Conservation (phyloP, 2,888 invertebrate genomes). For the Cryptophagus acutangulus region DNA sequence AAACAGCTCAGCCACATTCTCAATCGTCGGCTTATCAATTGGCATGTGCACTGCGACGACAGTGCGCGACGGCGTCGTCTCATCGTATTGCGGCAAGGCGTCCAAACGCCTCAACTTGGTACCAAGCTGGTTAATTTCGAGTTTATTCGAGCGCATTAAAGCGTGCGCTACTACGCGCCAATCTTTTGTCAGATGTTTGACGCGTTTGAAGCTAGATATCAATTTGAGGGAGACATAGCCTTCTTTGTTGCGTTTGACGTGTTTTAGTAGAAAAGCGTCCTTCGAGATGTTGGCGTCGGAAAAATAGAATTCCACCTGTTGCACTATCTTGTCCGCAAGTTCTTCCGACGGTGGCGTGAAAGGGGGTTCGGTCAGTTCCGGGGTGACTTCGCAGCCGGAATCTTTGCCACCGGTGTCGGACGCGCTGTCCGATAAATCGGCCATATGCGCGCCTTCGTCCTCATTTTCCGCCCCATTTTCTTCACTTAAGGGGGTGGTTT, state of each 20-base stretch:
- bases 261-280: slow-evolving; percentile 92
- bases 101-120: slow-evolving; percentile 84
- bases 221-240: slow-evolving; percentile 92
- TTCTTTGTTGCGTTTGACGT: slow-evolving; percentile 90
- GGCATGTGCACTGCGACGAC: slow-evolving; percentile 84
- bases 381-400: slow-evolving; percentile 62
- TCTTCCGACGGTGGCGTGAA: slow-evolving; percentile 71
- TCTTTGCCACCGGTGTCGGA: slow-evolving; percentile 62
- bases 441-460: slow-evolving; percentile 63
- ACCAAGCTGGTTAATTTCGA: slow-evolving; percentile 86
- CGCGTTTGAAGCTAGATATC: slow-evolving; percentile 91
- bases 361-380: slow-evolving; percentile 55
- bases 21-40: slow-evolving; percentile 78
- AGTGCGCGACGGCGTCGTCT: slow-evolving; percentile 87
- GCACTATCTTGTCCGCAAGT: slow-evolving; percentile 70
- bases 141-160: slow-evolving; percentile 67
- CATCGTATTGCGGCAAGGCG: slow-evolving; percentile 83
- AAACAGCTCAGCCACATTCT: slow-evolving; percentile 88
- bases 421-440: slow-evolving; percentile 60
- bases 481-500: slow-evolving; percentile 40
- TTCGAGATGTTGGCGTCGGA: slow-evolving; percentile 92
- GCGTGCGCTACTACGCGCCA: slow-evolving; percentile 90
- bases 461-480: slow-evolving; percentile 59
- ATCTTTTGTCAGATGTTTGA: slow-evolving; percentile 89
- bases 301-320: slow-evolving; percentile 93